Percentiles rank a stretch among this genome's conserved stretches.
These are phyloP conservation scores for Dryoscopus gambensis DNA, from an alignment of 2,113 vertebrate genomes.

Conservation along the genomic window DNA sequence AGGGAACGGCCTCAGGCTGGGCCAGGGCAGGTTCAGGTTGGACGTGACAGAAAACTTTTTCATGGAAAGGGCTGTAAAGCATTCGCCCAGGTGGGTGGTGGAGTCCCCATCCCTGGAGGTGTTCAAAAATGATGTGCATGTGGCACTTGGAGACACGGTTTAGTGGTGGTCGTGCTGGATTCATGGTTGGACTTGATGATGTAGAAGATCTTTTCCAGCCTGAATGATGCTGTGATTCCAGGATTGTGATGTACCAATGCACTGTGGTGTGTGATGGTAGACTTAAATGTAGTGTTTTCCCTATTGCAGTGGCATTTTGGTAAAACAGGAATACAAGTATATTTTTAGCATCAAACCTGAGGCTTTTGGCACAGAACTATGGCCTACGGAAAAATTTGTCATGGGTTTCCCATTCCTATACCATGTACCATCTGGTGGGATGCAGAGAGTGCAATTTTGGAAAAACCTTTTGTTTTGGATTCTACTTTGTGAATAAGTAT, in stretches of 20 bases:
- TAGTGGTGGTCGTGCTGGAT: not conserved
- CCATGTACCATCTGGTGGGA: not conserved
- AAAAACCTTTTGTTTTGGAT: not conserved
- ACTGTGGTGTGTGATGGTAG: not conserved
- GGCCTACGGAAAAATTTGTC: not conserved
- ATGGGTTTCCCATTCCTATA: not conserved
- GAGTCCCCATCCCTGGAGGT: not conserved
- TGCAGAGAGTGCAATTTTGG: not conserved
- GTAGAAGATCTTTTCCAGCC: not conserved
- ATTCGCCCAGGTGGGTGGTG: not conserved
- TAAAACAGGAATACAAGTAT: not conserved
- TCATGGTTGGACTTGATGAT: not conserved
- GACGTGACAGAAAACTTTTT: not conserved
- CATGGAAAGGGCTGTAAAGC: not conserved
- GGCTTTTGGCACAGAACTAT: not conserved
- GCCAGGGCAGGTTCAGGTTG: not conserved
- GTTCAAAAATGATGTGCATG: not conserved
- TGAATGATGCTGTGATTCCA: not conserved
- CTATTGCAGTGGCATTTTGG: not conserved
- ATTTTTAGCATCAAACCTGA: not conserved
- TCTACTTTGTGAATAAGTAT: not conserved
- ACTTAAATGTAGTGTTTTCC: not conserved
- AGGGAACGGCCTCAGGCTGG: fast-evolving
- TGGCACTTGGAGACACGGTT: not conserved
- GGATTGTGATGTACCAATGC: not conserved